Evolutionary conservation across 2,888 invertebrate species (phyloP).

Genomic region (Clistopyga incitator): DNA sequence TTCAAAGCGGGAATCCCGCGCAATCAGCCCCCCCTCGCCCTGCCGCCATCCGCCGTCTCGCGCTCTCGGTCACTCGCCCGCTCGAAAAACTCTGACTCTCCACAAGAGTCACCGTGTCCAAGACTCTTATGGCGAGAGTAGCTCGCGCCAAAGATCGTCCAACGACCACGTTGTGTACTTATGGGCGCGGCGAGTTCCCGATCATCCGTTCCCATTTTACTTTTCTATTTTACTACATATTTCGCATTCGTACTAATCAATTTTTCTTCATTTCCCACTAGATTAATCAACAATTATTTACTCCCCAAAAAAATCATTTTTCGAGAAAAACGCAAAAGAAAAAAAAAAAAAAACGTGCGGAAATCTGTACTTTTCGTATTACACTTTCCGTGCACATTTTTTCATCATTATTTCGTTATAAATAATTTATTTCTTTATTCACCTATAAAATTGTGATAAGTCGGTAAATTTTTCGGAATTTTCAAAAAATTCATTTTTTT

Average conservation of each 20-base stretch:
- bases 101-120: conserved; percentile 51
- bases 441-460: too few relatives aligned
- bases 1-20: conserved; percentile 83
- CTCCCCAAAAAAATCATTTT: too few relatives aligned
- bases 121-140: conserved; percentile 47
- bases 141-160: conserved; percentile 45
- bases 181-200: conserved; percentile 18
- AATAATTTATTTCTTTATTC: too few relatives aligned
- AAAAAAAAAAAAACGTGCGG: too few relatives aligned
- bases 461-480: too few relatives aligned
- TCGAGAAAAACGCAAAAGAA: too few relatives aligned
- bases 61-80: conserved; percentile 50
- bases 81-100: conserved; percentile 76
- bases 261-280: too few relatives aligned
- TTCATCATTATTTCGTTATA: too few relatives aligned
- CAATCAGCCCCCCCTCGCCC: conserved; percentile 78
- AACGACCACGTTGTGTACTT: conserved; percentile 46
- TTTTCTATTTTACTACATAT: conserved; percentile 68
- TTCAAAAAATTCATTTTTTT: too few relatives aligned
- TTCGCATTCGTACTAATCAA: background rate
- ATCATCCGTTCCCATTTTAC: conserved; percentile 40
- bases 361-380: too few relatives aligned
- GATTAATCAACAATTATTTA: too few relatives aligned
- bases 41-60: conserved; percentile 32
- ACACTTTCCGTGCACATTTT: too few relatives aligned